Evolutionary conservation across 1,140 invertebrate species (phyloP).

Genomic region (Heliothis subflexa): DNA sequence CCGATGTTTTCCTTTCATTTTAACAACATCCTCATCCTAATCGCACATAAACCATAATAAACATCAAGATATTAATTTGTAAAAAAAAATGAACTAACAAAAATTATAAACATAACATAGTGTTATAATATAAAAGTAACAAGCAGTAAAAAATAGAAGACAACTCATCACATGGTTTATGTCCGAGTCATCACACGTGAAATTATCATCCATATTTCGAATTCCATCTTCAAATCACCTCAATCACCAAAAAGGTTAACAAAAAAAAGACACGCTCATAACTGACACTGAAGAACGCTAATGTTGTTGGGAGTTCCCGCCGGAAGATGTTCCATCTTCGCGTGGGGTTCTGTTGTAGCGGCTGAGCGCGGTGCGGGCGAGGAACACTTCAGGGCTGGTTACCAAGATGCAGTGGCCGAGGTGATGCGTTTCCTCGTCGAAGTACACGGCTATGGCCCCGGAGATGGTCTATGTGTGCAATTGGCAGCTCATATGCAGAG

Average conservation of each 20-base stretch:
- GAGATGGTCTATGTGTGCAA: slow-evolving; percentile 93
- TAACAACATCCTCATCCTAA: not conserved
- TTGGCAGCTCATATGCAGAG: slow-evolving; percentile 94
- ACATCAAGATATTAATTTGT: too few species aligned
- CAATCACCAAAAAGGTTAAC: not conserved
- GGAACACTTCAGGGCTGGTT: slow-evolving; percentile 91
- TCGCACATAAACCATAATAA: slow-evolving; percentile 16
- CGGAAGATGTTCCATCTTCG: slow-evolving; percentile 70
- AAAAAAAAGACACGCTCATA: slow-evolving; percentile 7
- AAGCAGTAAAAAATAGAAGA: not conserved
- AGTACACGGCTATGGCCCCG: slow-evolving; percentile 91
- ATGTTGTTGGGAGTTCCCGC: slow-evolving; percentile 69
- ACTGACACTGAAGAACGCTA: slow-evolving; percentile 67
- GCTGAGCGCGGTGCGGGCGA: slow-evolving; percentile 79
- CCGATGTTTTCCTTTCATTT: slow-evolving; percentile 1
- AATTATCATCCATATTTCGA: not conserved
- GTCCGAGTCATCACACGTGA: not conserved
- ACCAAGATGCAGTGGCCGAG: slow-evolving; percentile 96
- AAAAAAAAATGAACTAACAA: not conserved
- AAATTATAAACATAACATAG: not conserved
- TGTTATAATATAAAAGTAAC: not conserved
- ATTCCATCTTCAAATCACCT: too few species aligned
- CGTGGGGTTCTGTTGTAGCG: slow-evolving; percentile 75
- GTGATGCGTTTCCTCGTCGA: slow-evolving; percentile 96
- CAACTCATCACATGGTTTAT: slow-evolving; percentile 19